Conservation (phyloP, 2,797 vertebrate species). For the Coregonus suidteri region DNA sequence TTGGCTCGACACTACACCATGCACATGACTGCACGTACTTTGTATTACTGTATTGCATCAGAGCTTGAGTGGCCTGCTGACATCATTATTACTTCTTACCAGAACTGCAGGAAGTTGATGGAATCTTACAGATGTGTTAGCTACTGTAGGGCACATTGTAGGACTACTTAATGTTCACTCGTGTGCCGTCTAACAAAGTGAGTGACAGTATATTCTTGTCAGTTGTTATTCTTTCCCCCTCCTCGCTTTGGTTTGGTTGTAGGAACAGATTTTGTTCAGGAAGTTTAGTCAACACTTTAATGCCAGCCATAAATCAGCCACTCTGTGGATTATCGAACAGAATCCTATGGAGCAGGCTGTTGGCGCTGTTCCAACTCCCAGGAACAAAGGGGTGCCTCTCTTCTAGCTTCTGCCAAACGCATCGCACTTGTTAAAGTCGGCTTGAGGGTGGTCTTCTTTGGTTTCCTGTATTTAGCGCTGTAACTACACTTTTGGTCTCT, state of each 20-base stretch:
- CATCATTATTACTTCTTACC: constrained; percentile 18
- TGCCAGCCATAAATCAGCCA: constrained; percentile 72
- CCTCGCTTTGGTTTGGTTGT: constrained; percentile 27
- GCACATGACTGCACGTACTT: constrained; percentile 38
- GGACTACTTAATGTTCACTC: constrained; percentile 1
- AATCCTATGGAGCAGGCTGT: constrained; percentile 60
- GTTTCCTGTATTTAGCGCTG: constrained; percentile 46
- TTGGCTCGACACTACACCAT: constrained; percentile 32
- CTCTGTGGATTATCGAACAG: constrained; percentile 69
- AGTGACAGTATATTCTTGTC: constrained; percentile 17
- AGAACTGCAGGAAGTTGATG: constrained; percentile 21
- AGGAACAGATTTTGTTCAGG: constrained; percentile 60
- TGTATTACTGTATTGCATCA: constrained; percentile 25
- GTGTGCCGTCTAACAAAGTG: constrained; percentile 22
- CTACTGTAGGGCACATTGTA: not conserved
- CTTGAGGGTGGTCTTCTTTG: constrained; percentile 53
- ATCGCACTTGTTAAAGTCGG: constrained; percentile 61
- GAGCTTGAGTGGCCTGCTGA: constrained; percentile 36
- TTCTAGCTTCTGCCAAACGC: constrained; percentile 36
- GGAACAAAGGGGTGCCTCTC: constrained; percentile 67
- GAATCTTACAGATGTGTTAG: constrained; percentile 23
- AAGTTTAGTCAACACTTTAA: constrained; percentile 69
- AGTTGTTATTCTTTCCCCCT: constrained; percentile 22
- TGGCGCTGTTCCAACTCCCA: constrained; percentile 63
- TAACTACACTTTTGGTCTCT: constrained; percentile 46